phyloP scores from a whole-genome alignment of 64 coral and sea anemone genomes.

The Montipora capricornis region DNA sequence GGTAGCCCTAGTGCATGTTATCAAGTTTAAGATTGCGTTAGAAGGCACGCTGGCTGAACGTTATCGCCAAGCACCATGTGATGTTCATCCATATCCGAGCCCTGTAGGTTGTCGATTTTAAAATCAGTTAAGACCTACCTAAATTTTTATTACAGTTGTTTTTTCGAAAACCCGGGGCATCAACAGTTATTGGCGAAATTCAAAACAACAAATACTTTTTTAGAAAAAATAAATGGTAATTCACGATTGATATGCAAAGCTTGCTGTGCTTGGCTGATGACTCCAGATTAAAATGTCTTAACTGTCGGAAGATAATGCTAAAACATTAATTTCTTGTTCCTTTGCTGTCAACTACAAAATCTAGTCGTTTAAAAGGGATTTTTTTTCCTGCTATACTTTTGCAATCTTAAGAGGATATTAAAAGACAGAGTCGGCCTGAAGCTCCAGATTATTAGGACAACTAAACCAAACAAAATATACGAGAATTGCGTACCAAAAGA shows the following conservation, averaged over 20 bases:
- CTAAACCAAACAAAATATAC: too few species aligned
- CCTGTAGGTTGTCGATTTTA: not conserved
- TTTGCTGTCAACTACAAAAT: not conserved
- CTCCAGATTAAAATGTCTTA: slow-evolving; percentile 46
- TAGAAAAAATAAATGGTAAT: slow-evolving; percentile 23
- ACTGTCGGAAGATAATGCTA: slow-evolving; percentile 24
- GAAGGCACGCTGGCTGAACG: slow-evolving; percentile 18
- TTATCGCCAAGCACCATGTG: slow-evolving; percentile 18
- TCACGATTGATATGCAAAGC: slow-evolving; percentile 12
- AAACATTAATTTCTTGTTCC: slow-evolving; percentile 11
- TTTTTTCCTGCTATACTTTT: not conserved
- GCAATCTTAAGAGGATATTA: not conserved
- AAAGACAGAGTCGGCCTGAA: not conserved
- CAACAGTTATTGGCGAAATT: not conserved
- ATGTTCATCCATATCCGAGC: not conserved
- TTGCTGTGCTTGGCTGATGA: slow-evolving; percentile 13
- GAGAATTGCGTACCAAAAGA: too few species aligned
- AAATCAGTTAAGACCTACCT: slow-evolving; percentile 36
- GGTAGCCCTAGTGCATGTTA: slow-evolving; percentile 1
- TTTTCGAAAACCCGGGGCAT: not conserved
- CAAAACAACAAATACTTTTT: slow-evolving; percentile 37
- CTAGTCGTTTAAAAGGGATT: not conserved
- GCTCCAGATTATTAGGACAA: not conserved
- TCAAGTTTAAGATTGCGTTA: slow-evolving; percentile 29
- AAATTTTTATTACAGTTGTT: slow-evolving; percentile 25